Base-by-base conservation (phyloP, 2,797 vertebrate genomes). In the Megalops cyprinoides region DNA sequence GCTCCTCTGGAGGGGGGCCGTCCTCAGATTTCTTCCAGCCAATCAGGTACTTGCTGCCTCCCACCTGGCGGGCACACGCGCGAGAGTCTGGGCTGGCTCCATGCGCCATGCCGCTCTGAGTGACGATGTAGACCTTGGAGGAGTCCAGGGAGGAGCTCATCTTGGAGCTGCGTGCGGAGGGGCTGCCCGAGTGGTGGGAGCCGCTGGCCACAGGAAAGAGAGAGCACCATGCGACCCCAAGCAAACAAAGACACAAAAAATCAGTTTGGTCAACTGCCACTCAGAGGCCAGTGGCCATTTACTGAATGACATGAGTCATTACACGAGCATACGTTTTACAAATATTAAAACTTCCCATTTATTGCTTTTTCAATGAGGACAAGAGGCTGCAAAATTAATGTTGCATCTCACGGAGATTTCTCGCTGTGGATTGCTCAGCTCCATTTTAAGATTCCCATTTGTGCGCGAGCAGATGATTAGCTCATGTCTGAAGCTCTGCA, bases 101-200 rank as follows among this genome's bases (percentile, higher is more conserved):
- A 28, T 73, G 42, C 39, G 71, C 1, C 0, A 8, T 25, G 0
- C 88, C 84, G 0, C 85, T 84, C 77, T 95, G 95, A 0, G 94
- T 91, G 79, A 96, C 91, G 73, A 95, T 95, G 81, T 95, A 95
- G 83, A 95, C 94, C 87, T 95, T 95, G 83, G 95, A 96, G 2
- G 94, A 92, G 86, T 96, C 95, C 84, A 95, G 89, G 49, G 95
- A 95, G n/a, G 92, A 91, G n/a, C 90, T 91, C 75, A 81, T 92
- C 88, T 96, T 95, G 15, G 91, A 88, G 76, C 92, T 92, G 82
- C 93, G 96, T 48, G 93, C 86, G 0, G 94, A 95, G 10, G 95
- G 94, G 86, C 96, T 96, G 89, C 94, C 95, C 53, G 95, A 96
- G 85, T 93, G 95, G 85, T 93, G 94, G 3, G 96, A 96, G 9